Base-by-base conservation (phyloP, 2,113 vertebrate species). In the Ailurus styani region DNA sequence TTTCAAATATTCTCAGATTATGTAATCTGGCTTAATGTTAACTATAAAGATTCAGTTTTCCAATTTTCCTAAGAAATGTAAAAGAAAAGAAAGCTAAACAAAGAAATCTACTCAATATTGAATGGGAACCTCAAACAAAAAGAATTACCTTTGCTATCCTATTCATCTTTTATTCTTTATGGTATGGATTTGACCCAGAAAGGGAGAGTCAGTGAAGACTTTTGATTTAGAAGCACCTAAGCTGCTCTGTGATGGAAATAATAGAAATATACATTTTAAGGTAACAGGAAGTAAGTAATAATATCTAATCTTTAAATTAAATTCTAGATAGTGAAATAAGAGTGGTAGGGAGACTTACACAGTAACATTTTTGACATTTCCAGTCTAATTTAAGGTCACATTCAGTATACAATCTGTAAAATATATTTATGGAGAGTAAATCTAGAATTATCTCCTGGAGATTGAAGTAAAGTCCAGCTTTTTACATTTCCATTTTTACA, bases 1-100 rank as follows among this genome's bases (percentile, higher is more conserved):
- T 96, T 97, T 97, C 95, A 97, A 95, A 93, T 85, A 75, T 87
- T 96, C 98, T 90, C 95, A 98, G 55, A n/a, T 95, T 97, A 84
- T 50, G 15, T 37, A 50, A 55, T 87, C 66, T 55, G 54, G 10
- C 4, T 79, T 73, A 21, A 91, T 14, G 25, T 47, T 91, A 47
- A 62, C 27, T 40, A 10, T 34, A 77, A 60, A 88, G 17, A 88
- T 42, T 75, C 10, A 45, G 29, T 81, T 97, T 84, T 90, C 60
- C 13, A 81, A 18, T 79, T 95, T 86, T 40, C 42, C 34, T n/a
- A 87, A 72, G 54, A 81, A 90, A 75, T 75, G 23, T 37, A 73
- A 94, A 91, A 68, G 72, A 72, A 77, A 47, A 75, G 54, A 87
- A 87, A 85, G 37, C 10, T 79, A 45, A 95, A 78, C 37, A 25